Evolutionary conservation across 2,888 invertebrate genomes (phyloP).

Genomic region (Scaptomyza caliginosa): DNA sequence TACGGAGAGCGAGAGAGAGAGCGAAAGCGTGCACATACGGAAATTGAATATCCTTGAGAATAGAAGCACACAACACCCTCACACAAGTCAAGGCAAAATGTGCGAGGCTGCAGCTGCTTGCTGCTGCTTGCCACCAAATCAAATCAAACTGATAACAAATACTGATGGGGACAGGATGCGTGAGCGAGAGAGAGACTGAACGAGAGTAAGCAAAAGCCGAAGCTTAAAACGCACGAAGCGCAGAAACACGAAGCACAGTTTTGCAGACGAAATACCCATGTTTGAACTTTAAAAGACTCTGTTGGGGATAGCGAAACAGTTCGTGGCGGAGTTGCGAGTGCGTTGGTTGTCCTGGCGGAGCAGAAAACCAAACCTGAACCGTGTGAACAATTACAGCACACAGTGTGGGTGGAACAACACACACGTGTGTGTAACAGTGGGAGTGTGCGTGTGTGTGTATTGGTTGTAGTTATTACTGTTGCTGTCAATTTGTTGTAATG

Average conservation of each 20-base stretch:
- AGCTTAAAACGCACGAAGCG: conserved; percentile 25
- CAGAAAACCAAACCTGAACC: conserved; percentile 5
- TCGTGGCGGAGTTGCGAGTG: conserved; percentile 79
- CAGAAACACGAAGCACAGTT: conserved; percentile 16
- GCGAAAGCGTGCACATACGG: conserved; percentile 6
- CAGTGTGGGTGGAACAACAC: conserved; percentile 30
- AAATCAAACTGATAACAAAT: conserved; percentile 76
- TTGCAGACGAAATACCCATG: conserved; percentile 26
- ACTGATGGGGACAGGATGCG: conserved; percentile 29
- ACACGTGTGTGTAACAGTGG: conserved; percentile 7
- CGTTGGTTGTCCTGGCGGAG: conserved; percentile 68
- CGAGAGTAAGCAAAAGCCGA: not conserved
- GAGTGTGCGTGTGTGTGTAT: conserved; percentile 15
- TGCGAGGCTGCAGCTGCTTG: conserved; percentile 54
- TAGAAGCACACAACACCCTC: conserved; percentile 38
- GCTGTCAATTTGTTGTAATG: conserved; percentile 29
- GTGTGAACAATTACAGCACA: conserved; percentile 27
- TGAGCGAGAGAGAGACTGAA: conserved; percentile 17
- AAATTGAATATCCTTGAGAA: conserved; percentile 56
- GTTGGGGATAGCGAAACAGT: conserved; percentile 68
- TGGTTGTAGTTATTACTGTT: conserved; percentile 27
- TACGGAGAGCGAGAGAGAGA: not conserved
- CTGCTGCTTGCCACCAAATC: conserved; percentile 54
- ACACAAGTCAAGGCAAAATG: conserved; percentile 68
- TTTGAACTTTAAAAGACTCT: conserved; percentile 29